Evolutionary conservation across 2,113 vertebrate species (phyloP), one percentile per base, ranked within the genome.

Genomic region (Neodon shergylaensis): DNA sequence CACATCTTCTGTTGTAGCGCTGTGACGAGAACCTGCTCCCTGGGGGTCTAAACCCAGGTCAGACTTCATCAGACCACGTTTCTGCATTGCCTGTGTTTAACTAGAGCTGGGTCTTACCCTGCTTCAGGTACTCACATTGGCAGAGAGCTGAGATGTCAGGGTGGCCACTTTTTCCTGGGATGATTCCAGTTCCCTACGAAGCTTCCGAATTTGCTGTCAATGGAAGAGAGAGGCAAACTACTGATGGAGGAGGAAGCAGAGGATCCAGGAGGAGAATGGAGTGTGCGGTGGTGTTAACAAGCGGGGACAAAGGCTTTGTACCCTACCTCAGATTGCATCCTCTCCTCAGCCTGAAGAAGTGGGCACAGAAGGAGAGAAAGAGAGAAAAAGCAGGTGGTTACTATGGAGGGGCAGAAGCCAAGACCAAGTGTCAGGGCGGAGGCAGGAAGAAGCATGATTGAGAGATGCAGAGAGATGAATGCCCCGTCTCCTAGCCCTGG

Each of bases 101-200:
- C n/a, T 0, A 3, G 3, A 1, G 26, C 47, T 8, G 16, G 83
- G 39, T 9, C 74, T 63, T 66, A 17, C 61, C 22, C 44, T 6
- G 0, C 33, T 49, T 52, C 7, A 13, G 44, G 74, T 47, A 99
- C 99, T 97, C 98, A 99, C 99, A 0, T 99, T 99, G 88, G 99
- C 99, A 0, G 99, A 99, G 13, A 99, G 98, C 98, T 99, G 99
- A 10, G 99, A 99, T 0, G 99, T 99, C 95, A 99, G 98, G 5
- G 98, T 99, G 79, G 99, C 99, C 97, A 99, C 99, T 90, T 99
- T 99, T 97, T 99, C 99, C 97, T 99, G 99, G 0, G 99, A 99
- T 0, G 99, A 99, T 90, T 99, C 99, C 98, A 99, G 98, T 93
- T 99, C 99, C 0, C 99, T 98, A 58, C 99, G 99, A 83, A 99